Conservation (phyloP, 2,797 vertebrate species). For the Macrochelys suwanniensis region DNA sequence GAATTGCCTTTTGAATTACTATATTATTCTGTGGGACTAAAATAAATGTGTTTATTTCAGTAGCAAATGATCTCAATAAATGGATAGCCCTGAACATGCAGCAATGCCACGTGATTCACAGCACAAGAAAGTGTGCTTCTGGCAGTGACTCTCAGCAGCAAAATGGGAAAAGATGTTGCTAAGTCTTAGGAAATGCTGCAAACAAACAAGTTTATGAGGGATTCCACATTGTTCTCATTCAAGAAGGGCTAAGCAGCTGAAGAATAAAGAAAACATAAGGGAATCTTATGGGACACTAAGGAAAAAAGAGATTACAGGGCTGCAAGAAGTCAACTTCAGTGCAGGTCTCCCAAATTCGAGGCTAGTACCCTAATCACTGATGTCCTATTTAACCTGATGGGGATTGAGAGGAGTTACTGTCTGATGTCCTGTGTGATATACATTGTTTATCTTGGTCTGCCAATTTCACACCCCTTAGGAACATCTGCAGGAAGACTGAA, state of each 20-base stretch:
- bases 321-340: not conserved
- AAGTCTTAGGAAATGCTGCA: not conserved
- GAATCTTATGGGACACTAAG: no score
- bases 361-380: not conserved
- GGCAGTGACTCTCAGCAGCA: not conserved
- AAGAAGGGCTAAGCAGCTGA: rapidly evolving
- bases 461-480: not conserved
- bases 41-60: slow-evolving; percentile 49
- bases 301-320: not conserved
- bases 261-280: not conserved
- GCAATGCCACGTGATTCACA: not conserved
- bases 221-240: not conserved
- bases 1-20: slow-evolving; percentile 44
- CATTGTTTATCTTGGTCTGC: not conserved
- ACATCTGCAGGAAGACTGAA: not conserved
- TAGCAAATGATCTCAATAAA: slow-evolving; percentile 44
- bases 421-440: slow-evolving; percentile 37
- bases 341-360: not conserved
- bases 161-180: not conserved
- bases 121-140: not conserved
- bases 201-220: not conserved
- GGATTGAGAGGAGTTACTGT: not conserved
- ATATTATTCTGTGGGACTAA: slow-evolving; percentile 27
- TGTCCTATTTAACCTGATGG: slow-evolving; percentile 12
- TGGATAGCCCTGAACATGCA: not conserved